Evolutionary conservation across 1,140 invertebrate species (phyloP).

Genomic region (Magallana angulata): DNA sequence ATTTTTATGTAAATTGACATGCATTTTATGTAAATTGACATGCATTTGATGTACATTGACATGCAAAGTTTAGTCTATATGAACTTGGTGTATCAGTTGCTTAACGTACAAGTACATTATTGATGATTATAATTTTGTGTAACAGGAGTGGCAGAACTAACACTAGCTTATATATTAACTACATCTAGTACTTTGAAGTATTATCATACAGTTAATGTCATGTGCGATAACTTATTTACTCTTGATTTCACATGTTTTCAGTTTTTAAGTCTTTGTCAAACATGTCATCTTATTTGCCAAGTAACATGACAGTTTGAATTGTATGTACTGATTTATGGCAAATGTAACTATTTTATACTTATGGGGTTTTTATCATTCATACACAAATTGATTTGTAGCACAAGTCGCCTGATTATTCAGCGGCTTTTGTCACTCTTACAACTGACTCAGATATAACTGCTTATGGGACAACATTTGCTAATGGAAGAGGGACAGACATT

Average conservation of each 20-base stretch:
- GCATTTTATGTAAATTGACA: too few species aligned
- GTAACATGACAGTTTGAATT: not conserved
- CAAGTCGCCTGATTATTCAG: slow-evolving; percentile 92
- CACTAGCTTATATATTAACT: too few species aligned
- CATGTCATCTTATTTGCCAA: too few species aligned
- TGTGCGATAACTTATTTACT: not conserved
- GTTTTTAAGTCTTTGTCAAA: not conserved
- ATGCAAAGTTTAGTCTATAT: too few species aligned
- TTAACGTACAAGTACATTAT: too few species aligned
- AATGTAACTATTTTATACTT: not conserved
- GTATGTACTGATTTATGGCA: not conserved
- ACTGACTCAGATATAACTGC: slow-evolving; percentile 83
- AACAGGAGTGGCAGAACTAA: too few species aligned
- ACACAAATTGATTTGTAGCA: slow-evolving; percentile 78
- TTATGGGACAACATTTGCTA: slow-evolving; percentile 90
- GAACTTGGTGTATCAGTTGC: too few species aligned
- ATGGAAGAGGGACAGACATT: slow-evolving; percentile 90
- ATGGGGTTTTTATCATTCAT: too few species aligned
- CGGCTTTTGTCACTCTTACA: slow-evolving; percentile 89
- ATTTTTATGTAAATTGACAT: too few species aligned
- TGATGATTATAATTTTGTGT: too few species aligned
- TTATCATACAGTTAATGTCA: not conserved
- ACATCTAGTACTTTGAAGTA: not conserved
- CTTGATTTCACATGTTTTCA: not conserved
- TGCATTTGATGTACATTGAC: too few species aligned